These are phyloP conservation scores for Neotoma lepida DNA, from an alignment of 2,113 vertebrate species.

Conservation along the genomic window DNA sequence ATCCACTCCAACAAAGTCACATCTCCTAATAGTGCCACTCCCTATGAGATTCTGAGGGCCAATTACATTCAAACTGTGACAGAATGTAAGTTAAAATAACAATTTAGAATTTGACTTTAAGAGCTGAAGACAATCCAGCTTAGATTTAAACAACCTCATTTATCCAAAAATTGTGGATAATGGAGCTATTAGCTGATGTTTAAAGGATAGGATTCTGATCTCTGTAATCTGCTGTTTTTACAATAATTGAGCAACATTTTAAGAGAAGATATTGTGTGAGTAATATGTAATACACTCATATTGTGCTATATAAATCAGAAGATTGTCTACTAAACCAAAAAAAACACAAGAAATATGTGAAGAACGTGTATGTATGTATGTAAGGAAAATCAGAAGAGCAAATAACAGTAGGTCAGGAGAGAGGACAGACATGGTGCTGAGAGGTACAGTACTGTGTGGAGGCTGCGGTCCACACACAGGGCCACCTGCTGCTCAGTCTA, in stretches of 20 bases:
- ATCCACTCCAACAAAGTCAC: not conserved
- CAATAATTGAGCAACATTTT: not conserved
- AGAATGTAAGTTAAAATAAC: not conserved
- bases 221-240: not conserved
- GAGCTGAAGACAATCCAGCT: not conserved
- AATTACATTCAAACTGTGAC: not conserved
- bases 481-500: too few relatives aligned
- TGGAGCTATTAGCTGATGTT: not conserved
- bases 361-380: not conserved
- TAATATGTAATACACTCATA: not conserved
- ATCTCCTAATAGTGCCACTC: not conserved
- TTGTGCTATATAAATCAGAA: not conserved
- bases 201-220: not conserved
- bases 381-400: not conserved
- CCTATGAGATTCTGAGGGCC: not conserved
- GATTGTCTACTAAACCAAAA: not conserved
- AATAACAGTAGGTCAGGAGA: not conserved
- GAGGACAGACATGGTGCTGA: not conserved
- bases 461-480: not conserved
- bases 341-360: not conserved
- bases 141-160: not conserved
- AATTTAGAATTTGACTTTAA: slow-evolving; percentile 1
- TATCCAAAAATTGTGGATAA: not conserved
- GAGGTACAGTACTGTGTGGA: not conserved
- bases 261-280: not conserved